These are phyloP conservation scores for Leuciscus idus DNA, from an alignment of 2,113 vertebrate species.

Conservation along the genomic window DNA sequence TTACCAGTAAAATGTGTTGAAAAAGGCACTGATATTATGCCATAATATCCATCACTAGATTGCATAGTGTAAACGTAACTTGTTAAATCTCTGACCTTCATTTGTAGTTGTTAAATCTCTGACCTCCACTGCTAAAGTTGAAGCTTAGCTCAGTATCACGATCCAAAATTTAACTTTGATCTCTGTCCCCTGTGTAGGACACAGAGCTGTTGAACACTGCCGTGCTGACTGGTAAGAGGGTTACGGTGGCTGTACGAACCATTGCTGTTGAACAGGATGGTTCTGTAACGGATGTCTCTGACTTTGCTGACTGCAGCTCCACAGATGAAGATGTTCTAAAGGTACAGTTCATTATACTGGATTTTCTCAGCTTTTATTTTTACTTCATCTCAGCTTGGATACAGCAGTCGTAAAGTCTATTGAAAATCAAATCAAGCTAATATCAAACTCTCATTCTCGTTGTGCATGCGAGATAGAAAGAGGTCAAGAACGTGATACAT, in stretches of 20 bases:
- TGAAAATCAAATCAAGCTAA: not conserved
- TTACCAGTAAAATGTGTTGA: not conserved
- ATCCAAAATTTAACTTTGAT: not conserved
- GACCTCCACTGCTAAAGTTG: not conserved
- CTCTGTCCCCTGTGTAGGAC: slow-evolving; percentile 75
- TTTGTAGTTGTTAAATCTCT: not conserved
- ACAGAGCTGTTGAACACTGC: slow-evolving; percentile 90
- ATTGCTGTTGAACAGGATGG: slow-evolving; percentile 87
- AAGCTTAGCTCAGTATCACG: not conserved
- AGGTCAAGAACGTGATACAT: not conserved
- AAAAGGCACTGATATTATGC: not conserved
- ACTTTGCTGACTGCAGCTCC: slow-evolving; percentile 86
- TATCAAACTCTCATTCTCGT: not conserved
- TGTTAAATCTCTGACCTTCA: slow-evolving; percentile 16
- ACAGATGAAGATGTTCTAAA: slow-evolving; percentile 87
- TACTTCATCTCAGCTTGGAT: not conserved
- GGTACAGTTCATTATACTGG: slow-evolving; percentile 67
- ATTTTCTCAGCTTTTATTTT: not conserved
- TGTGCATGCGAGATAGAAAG: not conserved
- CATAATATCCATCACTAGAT: not conserved
- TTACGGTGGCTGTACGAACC: slow-evolving; percentile 84
- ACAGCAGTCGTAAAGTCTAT: not conserved
- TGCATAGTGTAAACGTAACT: not conserved
- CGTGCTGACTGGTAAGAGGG: slow-evolving; percentile 87
- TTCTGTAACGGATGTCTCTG: slow-evolving; percentile 84